Conservation (phyloP, 2,113 vertebrate genomes). For the Oreochromis niloticus region DNA sequence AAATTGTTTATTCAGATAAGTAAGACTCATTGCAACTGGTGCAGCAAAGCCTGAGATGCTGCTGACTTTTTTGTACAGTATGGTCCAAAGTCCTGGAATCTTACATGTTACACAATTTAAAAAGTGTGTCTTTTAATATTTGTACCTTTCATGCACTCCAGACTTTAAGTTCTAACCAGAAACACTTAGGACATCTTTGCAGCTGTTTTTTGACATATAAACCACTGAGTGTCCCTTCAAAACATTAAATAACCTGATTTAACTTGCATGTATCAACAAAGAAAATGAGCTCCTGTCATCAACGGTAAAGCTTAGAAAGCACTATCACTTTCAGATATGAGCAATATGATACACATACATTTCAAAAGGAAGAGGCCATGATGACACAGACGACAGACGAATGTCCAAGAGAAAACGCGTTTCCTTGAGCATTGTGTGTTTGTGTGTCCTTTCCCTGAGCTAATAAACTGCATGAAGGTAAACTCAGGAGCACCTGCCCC, state of each 20-base stretch:
- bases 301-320: neutral
- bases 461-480: constrained; percentile 61
- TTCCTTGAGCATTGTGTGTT: constrained; percentile 54
- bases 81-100: neutral
- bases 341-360: constrained; percentile 18
- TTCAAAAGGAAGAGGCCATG: constrained; percentile 13
- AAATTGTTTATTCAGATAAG: neutral
- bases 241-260: neutral
- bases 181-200: neutral
- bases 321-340: constrained; percentile 2
- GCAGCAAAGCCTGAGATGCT: neutral
- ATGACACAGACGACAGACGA: constrained; percentile 33
- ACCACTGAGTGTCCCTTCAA: neutral
- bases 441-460: constrained; percentile 56
- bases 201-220: neutral
- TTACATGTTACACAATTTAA: neutral
- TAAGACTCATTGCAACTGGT: neutral
- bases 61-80: neutral
- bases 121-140: neutral
- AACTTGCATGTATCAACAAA: neutral
- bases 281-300: constrained; percentile 29
- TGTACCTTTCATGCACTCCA: neutral
- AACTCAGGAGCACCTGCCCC: constrained; percentile 64
- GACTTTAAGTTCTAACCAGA: neutral
- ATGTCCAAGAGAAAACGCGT: constrained; percentile 20